Base-by-base conservation (phyloP, 2,888 invertebrate genomes). In the Phanerotoma sp. region DNA sequence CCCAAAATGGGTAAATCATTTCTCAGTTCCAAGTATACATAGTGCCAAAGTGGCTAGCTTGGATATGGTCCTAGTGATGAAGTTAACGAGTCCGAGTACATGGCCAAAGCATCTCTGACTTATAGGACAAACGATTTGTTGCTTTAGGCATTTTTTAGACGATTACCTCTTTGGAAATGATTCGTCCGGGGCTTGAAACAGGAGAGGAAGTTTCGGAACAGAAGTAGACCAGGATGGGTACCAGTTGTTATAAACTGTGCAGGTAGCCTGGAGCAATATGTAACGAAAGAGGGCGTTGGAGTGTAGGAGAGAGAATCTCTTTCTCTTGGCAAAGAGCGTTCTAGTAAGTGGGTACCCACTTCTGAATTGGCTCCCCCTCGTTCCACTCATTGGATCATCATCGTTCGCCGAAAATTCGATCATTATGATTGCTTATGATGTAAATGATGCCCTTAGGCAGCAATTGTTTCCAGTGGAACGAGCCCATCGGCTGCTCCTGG, bases 361-460 rank as follows among this genome's bases (percentile, higher is more conserved):
- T 73, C 68, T 74, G 74, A 74, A 74, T 73, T 73, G 72, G 72
- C 71, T 71, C 74, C 60, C 58, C 61, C 57, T 72, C 73, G 72
- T 73, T 75, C 74, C 75, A 76, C 76, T 75, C 74, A 73, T 73
- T 70, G 74, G 75, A 75, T 77, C 77, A 74, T 75, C 73, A 71
- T 70, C 72, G 72, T 73, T 74, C 75, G 71, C 66, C 73, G 72
- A 75, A 77, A 76, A 77, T 75, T 75, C 72, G 73, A 77, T 75
- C 75, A 74, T 77, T 76, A 76, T 76, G 75, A 75, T 77, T 77
- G 74, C 79, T 81, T 81, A 81, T 81, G 79, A 81, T 81, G 81
- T 80, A 81, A 81, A 81, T 81, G 79, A 81, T 80, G 80, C 80
- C 81, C 78, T 71, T 76, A 70, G 78, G 81, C 79, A 73, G 69